A percentile compares a stretch with the other conserved stretches of the same genome.
phyloP scores from a whole-genome alignment of 2,113 vertebrate species.

The Coracopsis vasa region DNA sequence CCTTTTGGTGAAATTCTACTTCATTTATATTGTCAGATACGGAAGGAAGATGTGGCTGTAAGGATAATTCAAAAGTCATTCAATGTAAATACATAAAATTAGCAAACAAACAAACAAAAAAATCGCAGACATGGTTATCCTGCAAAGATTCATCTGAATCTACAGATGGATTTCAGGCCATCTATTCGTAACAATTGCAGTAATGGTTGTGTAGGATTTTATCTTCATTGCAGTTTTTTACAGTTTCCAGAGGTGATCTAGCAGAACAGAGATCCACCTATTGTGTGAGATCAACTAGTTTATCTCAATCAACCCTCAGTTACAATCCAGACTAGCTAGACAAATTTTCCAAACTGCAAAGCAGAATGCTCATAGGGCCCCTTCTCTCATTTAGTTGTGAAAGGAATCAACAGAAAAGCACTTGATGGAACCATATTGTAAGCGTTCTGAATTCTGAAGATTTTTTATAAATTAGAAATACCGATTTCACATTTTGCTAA shows the following conservation, averaged over 20 bases:
- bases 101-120: neutral
- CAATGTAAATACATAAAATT: neutral
- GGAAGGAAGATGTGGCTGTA: slow-evolving; percentile 83
- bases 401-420: neutral
- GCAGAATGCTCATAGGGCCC: neutral
- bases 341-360: neutral
- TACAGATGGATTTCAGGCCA: neutral
- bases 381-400: neutral
- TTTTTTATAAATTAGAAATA: neutral
- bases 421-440: neutral
- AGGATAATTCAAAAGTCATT: slow-evolving; percentile 12
- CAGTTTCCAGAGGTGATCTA: neutral
- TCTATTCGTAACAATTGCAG: neutral
- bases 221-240: neutral
- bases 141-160: neutral
- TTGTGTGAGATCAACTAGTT: neutral
- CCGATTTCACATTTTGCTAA: neutral
- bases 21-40: slow-evolving; percentile 88
- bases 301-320: neutral
- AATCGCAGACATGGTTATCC: neutral
- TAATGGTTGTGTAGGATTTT: neutral
- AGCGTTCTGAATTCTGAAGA: neutral
- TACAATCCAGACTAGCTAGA: neutral
- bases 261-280: neutral
- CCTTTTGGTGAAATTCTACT: slow-evolving; percentile 81